phyloP scores from a whole-genome alignment of 2,888 invertebrate species.

The Hypsopygia costalis region DNA sequence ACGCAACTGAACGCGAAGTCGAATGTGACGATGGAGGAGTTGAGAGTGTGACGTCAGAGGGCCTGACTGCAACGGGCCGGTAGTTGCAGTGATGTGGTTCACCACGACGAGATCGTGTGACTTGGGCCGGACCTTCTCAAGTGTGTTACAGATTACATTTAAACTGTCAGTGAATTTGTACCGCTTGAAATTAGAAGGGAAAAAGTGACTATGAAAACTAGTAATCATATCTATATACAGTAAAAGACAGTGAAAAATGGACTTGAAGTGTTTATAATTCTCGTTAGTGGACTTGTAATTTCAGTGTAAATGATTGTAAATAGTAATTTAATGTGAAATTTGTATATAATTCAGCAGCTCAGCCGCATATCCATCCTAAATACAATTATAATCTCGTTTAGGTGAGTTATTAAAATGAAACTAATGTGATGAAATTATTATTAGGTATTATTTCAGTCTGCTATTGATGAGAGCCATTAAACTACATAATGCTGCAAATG shows the following conservation, averaged over 20 bases:
- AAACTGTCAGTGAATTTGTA: slow-evolving; percentile 24
- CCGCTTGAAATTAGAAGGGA: slow-evolving; percentile 21
- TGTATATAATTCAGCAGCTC: slow-evolving; percentile 54
- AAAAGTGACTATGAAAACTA: slow-evolving; percentile 16
- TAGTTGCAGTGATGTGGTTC: slow-evolving; percentile 75
- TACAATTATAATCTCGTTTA: slow-evolving; percentile 45
- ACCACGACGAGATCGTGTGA: slow-evolving; percentile 77
- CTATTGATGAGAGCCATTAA: slow-evolving; percentile 19
- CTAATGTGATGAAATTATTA: slow-evolving; percentile 27
- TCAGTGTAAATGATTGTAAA: slow-evolving; percentile 14
- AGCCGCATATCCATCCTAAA: slow-evolving; percentile 74
- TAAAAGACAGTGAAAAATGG: slow-evolving; percentile 15
- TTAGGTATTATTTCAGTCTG: slow-evolving; percentile 23
- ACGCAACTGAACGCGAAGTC: slow-evolving; percentile 83
- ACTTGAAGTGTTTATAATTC: slow-evolving; percentile 15
- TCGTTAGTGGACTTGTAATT: slow-evolving; percentile 28
- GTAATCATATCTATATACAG: slow-evolving; percentile 25
- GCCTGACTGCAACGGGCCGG: slow-evolving; percentile 79
- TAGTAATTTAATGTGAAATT: slow-evolving; percentile 38
- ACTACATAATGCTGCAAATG: background rate
- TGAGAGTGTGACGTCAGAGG: slow-evolving; percentile 89
- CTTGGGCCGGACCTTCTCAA: slow-evolving; percentile 77
- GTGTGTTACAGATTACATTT: slow-evolving; percentile 69
- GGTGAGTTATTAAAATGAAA: slow-evolving; percentile 30
- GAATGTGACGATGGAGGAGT: slow-evolving; percentile 86